These are phyloP conservation scores for Tetranychus truncatus DNA, from an alignment of 2,888 invertebrate genomes.

Conservation along the genomic window DNA sequence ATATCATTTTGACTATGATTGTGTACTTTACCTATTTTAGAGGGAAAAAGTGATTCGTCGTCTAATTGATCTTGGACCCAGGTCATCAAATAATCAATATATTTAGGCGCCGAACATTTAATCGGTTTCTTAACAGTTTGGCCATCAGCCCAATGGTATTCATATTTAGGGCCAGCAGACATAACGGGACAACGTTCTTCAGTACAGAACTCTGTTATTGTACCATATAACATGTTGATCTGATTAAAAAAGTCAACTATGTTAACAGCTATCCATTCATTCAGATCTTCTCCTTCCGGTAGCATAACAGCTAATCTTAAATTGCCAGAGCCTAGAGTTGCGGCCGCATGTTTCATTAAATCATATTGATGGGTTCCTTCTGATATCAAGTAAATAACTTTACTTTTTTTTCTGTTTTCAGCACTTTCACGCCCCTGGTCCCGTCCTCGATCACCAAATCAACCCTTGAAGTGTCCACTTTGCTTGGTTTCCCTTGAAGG, in stretches of 20 bases:
- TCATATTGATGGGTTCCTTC: slow-evolving; percentile 98
- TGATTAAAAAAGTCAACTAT: slow-evolving; percentile 98
- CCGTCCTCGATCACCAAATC: slow-evolving; percentile 10
- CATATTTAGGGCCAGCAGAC: slow-evolving; percentile 97
- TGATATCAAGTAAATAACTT: slow-evolving; percentile 47
- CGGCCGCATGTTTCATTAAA: slow-evolving; percentile 96
- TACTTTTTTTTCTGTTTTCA: not conserved
- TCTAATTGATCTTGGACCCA: slow-evolving; percentile 99
- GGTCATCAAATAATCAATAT: slow-evolving; percentile 97
- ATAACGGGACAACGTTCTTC: slow-evolving; percentile 92
- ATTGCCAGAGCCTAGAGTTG: slow-evolving; percentile 92
- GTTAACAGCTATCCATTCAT: slow-evolving; percentile 99
- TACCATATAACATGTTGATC: slow-evolving; percentile 98
- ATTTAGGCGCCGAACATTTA: slow-evolving; percentile 95
- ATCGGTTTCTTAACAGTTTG: slow-evolving; percentile 94
- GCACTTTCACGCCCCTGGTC: slow-evolving; percentile 2
- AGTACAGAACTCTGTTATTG: slow-evolving; percentile 97
- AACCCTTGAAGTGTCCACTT: slow-evolving; percentile 20
- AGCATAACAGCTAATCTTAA: slow-evolving; percentile 82
- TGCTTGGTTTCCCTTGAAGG: slow-evolving; percentile 21
- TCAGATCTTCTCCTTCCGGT: slow-evolving; percentile 90
- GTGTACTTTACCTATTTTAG: slow-evolving; percentile 58
- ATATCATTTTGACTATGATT: not conserved
- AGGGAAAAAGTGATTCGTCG: slow-evolving; percentile 92
- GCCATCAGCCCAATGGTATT: slow-evolving; percentile 99